These are phyloP conservation scores for Venturia canescens DNA, from an alignment of 1,140 invertebrate genomes.

Conservation along the genomic window DNA sequence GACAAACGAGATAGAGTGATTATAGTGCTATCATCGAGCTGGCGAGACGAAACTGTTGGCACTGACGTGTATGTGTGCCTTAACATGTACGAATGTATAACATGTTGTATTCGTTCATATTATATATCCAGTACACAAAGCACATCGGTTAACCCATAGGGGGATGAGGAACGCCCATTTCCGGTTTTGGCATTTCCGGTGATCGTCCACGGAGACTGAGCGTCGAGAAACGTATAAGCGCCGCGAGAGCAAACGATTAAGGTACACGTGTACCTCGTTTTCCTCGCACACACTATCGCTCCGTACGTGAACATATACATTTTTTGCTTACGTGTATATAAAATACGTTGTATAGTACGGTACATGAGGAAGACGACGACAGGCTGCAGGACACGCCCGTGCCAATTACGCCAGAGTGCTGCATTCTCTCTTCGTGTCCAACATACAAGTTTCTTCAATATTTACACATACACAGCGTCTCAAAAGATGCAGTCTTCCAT, in stretches of 20 bases:
- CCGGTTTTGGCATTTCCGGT: constrained; percentile 37
- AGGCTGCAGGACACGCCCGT: constrained; percentile 60
- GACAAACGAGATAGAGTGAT: constrained; percentile 34
- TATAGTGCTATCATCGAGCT: constrained; percentile 24
- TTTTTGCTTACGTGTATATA: constrained; percentile 1
- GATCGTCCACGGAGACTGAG: not conserved
- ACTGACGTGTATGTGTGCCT: not conserved
- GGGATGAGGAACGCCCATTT: constrained; percentile 25
- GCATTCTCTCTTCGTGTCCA: constrained; percentile 48
- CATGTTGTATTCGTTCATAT: constrained; percentile 18
- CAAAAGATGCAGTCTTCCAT: too few species aligned
- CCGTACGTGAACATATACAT: not conserved
- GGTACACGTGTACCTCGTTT: constrained; percentile 32
- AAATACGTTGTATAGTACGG: not conserved
- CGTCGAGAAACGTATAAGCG: constrained; percentile 24
- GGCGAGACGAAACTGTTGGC: constrained; percentile 28
- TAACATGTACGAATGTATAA: not conserved
- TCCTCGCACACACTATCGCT: not conserved
- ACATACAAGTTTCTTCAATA: constrained; percentile 32
- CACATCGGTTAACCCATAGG: constrained; percentile 25
- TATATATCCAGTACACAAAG: constrained; percentile 24
- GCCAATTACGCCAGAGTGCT: constrained; percentile 63
- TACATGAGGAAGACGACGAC: constrained; percentile 31
- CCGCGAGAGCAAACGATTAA: constrained; percentile 26
- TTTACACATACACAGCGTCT: not conserved